These are phyloP conservation scores for Zonitis immaculata DNA, from an alignment of 2,888 invertebrate species.

Conservation along the genomic window DNA sequence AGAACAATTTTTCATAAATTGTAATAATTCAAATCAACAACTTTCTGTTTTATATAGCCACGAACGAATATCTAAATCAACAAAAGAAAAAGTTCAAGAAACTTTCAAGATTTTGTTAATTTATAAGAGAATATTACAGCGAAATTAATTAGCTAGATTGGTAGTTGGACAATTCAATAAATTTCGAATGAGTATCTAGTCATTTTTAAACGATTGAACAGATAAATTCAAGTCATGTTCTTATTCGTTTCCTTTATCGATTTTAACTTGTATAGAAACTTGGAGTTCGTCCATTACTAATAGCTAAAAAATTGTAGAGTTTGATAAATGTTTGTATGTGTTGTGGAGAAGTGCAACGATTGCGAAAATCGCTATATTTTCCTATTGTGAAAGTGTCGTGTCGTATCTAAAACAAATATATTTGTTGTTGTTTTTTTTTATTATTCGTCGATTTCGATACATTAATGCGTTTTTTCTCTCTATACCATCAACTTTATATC, in stretches of 20 bases:
- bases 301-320: background rate
- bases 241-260: background rate
- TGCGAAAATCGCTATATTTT: background rate
- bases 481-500: constrained; percentile 1
- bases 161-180: background rate
- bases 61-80: too few relatives aligned
- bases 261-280: background rate
- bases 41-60: too few relatives aligned
- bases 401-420: background rate
- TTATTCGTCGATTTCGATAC: background rate
- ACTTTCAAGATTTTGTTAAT: too few relatives aligned
- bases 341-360: background rate
- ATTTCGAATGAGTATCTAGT: background rate
- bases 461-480: background rate
- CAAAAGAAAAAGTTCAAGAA: too few relatives aligned
- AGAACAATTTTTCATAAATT: background rate
- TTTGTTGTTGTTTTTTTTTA: background rate
- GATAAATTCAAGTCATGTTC: background rate
- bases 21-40: background rate
- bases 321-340: background rate
- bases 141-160: too few relatives aligned
- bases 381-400: background rate
- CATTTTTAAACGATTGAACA: background rate
- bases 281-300: background rate
- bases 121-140: too few relatives aligned